A percentile compares a stretch with the other conserved stretches of the same genome.
Evolutionary conservation across 2,113 vertebrate species (phyloP).

Genomic region (Gorilla gorilla): DNA sequence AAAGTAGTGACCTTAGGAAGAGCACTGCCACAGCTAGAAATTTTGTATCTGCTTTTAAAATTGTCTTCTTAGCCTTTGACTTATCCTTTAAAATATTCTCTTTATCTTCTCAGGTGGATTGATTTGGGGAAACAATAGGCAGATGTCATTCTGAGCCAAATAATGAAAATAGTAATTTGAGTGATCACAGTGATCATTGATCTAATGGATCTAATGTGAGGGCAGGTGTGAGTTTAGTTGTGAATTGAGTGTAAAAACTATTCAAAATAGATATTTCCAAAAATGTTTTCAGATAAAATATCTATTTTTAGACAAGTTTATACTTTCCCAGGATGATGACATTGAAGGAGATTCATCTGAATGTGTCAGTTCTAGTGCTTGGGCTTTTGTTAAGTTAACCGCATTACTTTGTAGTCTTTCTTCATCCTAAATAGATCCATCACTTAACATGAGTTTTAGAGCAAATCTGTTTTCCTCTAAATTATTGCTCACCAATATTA

Average conservation of each 20-base stretch:
- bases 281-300: background rate
- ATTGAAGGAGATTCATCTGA: background rate
- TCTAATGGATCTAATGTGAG: background rate
- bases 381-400: background rate
- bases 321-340: background rate
- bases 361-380: background rate
- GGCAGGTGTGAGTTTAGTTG: background rate
- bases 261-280: background rate
- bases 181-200: background rate
- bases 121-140: background rate
- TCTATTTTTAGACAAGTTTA: background rate
- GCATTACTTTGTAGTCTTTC: background rate
- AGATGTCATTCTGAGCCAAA: background rate
- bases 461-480: slow-evolving; percentile 38
- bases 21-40: background rate
- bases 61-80: background rate
- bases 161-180: background rate
- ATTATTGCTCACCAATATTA: slow-evolving; percentile 12
- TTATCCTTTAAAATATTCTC: background rate
- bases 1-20: background rate
- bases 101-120: background rate
- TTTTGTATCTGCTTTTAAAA: background rate
- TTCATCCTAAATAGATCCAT: background rate
- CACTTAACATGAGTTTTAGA: slow-evolving; percentile 21
- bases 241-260: background rate